Percentiles rank a stretch among this genome's conserved stretches.
Evolutionary conservation across 2,113 vertebrate genomes (phyloP).

Genomic region (Sisor rabdophorus): DNA sequence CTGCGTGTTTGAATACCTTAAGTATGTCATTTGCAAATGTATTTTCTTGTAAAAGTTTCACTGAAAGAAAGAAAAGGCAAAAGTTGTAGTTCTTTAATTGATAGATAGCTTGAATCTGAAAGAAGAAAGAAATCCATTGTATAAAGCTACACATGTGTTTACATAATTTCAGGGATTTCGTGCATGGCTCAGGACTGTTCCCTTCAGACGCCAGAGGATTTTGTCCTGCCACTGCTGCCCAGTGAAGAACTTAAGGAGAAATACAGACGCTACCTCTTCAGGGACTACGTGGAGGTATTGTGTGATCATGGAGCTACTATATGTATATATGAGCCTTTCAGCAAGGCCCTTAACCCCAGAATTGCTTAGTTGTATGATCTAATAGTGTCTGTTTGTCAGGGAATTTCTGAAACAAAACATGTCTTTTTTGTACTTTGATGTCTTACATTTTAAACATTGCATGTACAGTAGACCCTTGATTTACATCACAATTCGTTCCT

Average conservation of each 20-base stretch:
- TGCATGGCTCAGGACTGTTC: constrained; percentile 99
- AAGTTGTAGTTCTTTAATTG: neutral
- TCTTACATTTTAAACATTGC: too few species aligned
- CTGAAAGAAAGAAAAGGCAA: neutral
- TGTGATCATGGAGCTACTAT: neutral
- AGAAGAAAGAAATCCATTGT: neutral
- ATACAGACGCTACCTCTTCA: constrained; percentile 99
- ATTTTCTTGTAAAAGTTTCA: neutral
- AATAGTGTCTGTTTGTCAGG: too few species aligned
- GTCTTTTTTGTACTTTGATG: too few species aligned
- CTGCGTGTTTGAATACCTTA: neutral
- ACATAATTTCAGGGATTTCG: constrained; percentile 78
- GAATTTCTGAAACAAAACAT: too few species aligned
- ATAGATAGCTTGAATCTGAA: neutral
- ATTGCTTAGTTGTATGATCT: too few species aligned
- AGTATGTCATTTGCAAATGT: neutral
- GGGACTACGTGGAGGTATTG: constrained; percentile 93
- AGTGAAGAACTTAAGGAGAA: constrained; percentile 96
- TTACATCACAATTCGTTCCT: too few species aligned
- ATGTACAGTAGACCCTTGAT: too few species aligned
- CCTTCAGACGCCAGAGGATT: constrained; percentile 92
- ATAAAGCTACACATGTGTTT: constrained; percentile 26
- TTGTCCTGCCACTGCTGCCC: constrained; percentile 91
- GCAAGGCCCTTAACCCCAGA: too few species aligned
- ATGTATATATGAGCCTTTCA: neutral